Conservation (phyloP, 2,797 vertebrate genomes). For the Coracias cyanogaster region DNA sequence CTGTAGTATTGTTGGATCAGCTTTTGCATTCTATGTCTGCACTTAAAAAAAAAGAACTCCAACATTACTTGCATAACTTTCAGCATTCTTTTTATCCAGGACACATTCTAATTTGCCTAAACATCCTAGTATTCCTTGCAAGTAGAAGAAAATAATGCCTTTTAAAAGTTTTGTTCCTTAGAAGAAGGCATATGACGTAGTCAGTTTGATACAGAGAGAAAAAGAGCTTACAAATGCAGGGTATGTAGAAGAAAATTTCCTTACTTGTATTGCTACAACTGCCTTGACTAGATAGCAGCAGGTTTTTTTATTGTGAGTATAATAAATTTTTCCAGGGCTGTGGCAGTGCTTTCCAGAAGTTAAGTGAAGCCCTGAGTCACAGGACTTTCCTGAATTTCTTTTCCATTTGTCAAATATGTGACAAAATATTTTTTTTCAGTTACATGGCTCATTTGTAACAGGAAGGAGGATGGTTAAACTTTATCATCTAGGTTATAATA, state of each 20-base stretch:
- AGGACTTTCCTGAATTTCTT: background rate
- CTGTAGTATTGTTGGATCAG: background rate
- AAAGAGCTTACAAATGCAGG: background rate
- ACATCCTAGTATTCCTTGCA: background rate
- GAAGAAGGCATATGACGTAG: background rate
- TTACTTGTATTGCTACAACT: background rate
- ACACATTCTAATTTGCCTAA: background rate
- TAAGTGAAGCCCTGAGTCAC: background rate
- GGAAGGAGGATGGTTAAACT: background rate
- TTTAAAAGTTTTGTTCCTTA: background rate
- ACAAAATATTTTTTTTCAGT: background rate
- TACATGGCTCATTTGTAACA: background rate
- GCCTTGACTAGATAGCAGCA: background rate
- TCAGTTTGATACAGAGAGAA: background rate
- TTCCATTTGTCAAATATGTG: background rate
- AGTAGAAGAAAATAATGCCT: background rate
- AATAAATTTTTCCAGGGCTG: background rate
- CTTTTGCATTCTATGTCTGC: background rate
- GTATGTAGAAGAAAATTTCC: background rate
- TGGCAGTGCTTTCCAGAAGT: background rate
- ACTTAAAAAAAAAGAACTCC: background rate
- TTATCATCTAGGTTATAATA: background rate
- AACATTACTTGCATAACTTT: background rate
- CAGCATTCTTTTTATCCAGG: background rate
- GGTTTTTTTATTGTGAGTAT: fast-evolving